These are phyloP conservation scores for Gadus chalcogrammus DNA, from an alignment of 2,113 vertebrate genomes.

Conservation along the genomic window DNA sequence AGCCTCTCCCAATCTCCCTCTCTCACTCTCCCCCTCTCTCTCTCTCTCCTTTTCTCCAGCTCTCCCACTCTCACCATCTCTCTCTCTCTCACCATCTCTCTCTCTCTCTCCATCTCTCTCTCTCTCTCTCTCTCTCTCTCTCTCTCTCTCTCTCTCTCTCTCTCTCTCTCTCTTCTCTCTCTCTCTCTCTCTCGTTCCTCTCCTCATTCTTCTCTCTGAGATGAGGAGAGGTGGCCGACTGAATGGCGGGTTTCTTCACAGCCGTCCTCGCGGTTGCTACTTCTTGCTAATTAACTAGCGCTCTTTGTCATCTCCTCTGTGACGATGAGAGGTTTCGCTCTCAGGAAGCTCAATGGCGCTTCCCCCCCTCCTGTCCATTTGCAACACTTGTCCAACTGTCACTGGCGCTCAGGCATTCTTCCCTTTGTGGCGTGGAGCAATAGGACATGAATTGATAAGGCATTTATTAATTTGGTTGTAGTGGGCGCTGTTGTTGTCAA, in stretches of 20 bases:
- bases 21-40: neutral
- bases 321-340: slow-evolving; percentile 57
- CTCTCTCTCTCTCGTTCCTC: slow-evolving; percentile 22
- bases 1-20: slow-evolving; percentile 37
- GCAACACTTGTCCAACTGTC: slow-evolving; percentile 55
- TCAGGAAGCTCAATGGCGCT: slow-evolving; percentile 49
- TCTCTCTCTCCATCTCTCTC: neutral
- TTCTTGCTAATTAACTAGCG: slow-evolving; percentile 76
- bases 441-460: slow-evolving; percentile 55
- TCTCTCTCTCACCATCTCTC: neutral
- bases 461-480: slow-evolving; percentile 57
- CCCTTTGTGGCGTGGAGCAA: slow-evolving; percentile 56
- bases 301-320: slow-evolving; percentile 66
- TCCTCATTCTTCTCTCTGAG: slow-evolving; percentile 57
- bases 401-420: slow-evolving; percentile 50
- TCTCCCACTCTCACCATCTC: neutral
- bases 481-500: slow-evolving; percentile 18
- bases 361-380: no score
- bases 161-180: slow-evolving; percentile 25
- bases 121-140: neutral
- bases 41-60: slow-evolving; percentile 28
- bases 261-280: slow-evolving; percentile 67
- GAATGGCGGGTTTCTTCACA: slow-evolving; percentile 63
- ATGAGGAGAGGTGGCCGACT: slow-evolving; percentile 53
- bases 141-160: slow-evolving; percentile 27